Evolutionary conservation across 2,888 invertebrate genomes (phyloP).

Genomic region (Thelaira solivaga): DNA sequence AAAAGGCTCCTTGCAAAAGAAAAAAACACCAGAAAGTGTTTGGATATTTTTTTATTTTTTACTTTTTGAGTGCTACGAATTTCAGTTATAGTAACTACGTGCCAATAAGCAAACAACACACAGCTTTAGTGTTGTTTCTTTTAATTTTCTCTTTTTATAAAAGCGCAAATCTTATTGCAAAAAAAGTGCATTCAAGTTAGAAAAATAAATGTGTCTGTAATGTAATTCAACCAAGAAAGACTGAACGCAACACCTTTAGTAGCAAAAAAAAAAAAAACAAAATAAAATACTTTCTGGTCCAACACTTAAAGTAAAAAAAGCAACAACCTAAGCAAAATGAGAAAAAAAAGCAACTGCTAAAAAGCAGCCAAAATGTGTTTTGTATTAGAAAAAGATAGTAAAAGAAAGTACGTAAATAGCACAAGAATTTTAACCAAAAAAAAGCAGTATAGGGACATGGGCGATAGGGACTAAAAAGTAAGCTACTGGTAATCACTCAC

Average conservation of each 20-base stretch:
- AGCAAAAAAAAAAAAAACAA: slow-evolving; percentile 46
- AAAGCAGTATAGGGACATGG: too few species aligned
- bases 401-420: too few species aligned
- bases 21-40: background rate
- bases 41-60: slow-evolving; percentile 1
- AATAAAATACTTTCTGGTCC: slow-evolving; percentile 15
- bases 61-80: slow-evolving; percentile 13
- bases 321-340: background rate
- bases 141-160: background rate
- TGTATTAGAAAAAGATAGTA: too few species aligned
- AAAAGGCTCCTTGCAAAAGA: background rate
- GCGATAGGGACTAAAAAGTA: too few species aligned
- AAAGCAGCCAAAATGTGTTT: background rate
- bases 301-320: background rate
- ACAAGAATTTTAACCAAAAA: too few species aligned
- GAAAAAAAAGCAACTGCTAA: background rate
- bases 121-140: background rate
- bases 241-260: slow-evolving; percentile 51
- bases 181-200: background rate
- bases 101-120: slow-evolving; percentile 45
- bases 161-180: background rate
- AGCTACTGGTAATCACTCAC: too few species aligned
- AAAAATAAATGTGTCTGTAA: slow-evolving; percentile 22
- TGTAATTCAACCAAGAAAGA: slow-evolving; percentile 36
- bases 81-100: slow-evolving; percentile 48